Evolutionary conservation across 2,113 vertebrate genomes (phyloP), one percentile per base, ranked within the genome.

Genomic region (Campylomormyrus numenius): DNA sequence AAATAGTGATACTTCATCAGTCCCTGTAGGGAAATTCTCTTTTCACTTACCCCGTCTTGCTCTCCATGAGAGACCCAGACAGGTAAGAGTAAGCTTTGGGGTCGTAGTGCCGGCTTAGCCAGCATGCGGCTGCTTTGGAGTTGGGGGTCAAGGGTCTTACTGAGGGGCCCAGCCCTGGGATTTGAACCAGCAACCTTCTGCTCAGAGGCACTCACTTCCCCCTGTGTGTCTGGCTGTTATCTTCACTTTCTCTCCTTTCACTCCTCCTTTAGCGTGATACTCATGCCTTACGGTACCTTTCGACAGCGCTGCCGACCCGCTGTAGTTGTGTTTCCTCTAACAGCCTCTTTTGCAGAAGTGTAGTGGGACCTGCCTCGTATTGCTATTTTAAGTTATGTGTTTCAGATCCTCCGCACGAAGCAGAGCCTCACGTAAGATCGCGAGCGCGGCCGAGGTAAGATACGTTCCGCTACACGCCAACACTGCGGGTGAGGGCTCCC

Each of bases 401-500:
- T 90, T 62, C 93, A 96, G 96, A 94, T 88, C 93, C 90, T 5
- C 93, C 92, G 53, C 93, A 92, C 4, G 94, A 94, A 56, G 91
- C 95, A 85, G 94, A 96, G 88, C 91, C 93, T 4, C 94, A 94
- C 48, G 90, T 91, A 77, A 95, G 92, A 91, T 91, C 92, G 0
- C 95, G 93, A 94, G 95, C 94, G 1, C 93, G 96, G 85, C 96
- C 93, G 0, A 96, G 96, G 96, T 96, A 91, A 91, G 53, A 19
- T 7, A 17, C 15, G 17, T 6, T 17, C 10, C 62, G 4, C 21
- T 77, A n/a, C 1, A 48, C 74, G 31, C 49, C 85, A 3, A 1
- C 85, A 50, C 24, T 5, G 39, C 4, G 6, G 17, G 31, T 3
- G 19, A 19, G 13, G 62, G 62, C 9, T 7, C 58, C 15, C 31